These are phyloP conservation scores for Teleopsis dalmanni DNA, from an alignment of 1,140 invertebrate species.

Conservation along the genomic window DNA sequence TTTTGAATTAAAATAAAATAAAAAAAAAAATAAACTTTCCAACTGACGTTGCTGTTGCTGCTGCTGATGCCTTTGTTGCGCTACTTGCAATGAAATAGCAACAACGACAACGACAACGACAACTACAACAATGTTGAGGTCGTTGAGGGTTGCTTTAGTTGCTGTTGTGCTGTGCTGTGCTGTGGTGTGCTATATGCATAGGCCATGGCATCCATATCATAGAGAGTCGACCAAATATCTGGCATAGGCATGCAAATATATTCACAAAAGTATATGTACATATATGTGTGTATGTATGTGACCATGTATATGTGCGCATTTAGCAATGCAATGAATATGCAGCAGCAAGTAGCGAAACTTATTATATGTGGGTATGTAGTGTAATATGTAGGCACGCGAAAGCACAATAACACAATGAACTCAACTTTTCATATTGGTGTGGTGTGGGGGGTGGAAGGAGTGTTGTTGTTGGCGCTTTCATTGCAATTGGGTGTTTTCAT, in stretches of 20 bases:
- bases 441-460: not conserved
- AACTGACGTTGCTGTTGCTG: too few species aligned
- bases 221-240: not conserved
- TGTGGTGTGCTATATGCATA: too few species aligned
- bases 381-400: conserved; percentile 2
- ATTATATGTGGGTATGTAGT: conserved; percentile 12
- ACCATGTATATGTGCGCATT: not conserved
- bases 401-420: conserved; percentile 13
- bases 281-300: too few species aligned
- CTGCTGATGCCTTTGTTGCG: too few species aligned
- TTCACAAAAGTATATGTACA: not conserved
- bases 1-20: too few species aligned
- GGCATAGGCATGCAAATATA: not conserved
- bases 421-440: not conserved
- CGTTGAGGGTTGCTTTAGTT: too few species aligned
- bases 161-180: too few species aligned
- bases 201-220: not conserved
- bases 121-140: too few species aligned
- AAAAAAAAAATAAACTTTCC: too few species aligned
- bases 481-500: not conserved
- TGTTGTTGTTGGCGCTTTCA: not conserved
- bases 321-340: not conserved
- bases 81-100: too few species aligned
- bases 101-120: too few species aligned
- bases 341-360: not conserved